Evolutionary conservation across 2,113 vertebrate genomes (phyloP).

Genomic region (Sinosuthora webbiana): DNA sequence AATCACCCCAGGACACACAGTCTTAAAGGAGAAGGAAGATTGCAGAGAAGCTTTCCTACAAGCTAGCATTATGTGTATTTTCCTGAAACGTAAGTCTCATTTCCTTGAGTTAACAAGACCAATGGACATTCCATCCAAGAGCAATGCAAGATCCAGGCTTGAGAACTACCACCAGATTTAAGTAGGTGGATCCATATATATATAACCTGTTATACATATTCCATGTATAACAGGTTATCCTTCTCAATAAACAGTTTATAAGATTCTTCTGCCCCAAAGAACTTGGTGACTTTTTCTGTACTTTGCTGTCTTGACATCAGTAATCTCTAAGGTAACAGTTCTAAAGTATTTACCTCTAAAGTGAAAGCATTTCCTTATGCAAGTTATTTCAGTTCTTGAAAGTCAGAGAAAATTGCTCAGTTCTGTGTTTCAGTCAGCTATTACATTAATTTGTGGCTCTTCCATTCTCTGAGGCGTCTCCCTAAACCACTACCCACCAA

Average conservation of each 20-base stretch:
- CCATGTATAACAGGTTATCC: not conserved
- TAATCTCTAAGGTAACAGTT: not conserved
- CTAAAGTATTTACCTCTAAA: not conserved
- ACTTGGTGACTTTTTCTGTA: not conserved
- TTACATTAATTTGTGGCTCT: not conserved
- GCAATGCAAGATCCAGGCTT: rapidly evolving
- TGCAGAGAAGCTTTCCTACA: not conserved
- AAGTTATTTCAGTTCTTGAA: not conserved
- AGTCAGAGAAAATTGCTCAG: not conserved
- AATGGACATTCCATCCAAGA: not conserved
- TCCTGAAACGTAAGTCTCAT: not conserved
- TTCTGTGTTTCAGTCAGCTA: not conserved
- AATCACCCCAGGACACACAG: not conserved
- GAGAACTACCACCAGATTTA: not conserved
- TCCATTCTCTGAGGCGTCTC: not conserved
- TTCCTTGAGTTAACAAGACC: not conserved
- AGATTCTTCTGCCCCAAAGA: not conserved
- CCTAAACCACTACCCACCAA: not conserved
- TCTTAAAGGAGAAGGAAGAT: not conserved
- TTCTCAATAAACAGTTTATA: not conserved
- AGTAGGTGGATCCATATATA: not conserved
- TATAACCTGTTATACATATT: not conserved
- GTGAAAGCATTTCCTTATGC: not conserved
- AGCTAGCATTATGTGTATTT: not conserved
- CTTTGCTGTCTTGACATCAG: not conserved